Evolutionary conservation across 2,113 vertebrate genomes (phyloP), one percentile per base, ranked within the genome.

Genomic region (Phalacrocorax aristotelis): DNA sequence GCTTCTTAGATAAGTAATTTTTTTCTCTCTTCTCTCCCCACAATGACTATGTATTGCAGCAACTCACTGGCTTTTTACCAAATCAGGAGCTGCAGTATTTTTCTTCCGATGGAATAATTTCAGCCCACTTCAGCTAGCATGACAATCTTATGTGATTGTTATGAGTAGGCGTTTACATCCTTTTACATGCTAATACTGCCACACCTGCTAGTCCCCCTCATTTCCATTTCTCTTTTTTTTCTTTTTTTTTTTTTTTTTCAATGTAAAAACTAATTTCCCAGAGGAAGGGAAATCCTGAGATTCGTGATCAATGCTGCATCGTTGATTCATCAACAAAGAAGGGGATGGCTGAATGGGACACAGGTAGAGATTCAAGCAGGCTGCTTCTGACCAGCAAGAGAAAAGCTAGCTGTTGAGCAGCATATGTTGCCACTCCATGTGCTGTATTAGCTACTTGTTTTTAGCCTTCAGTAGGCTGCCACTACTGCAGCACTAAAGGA

Each of bases 51-150:
- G 97, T 97, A 98, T 98, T 98, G 98, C 98, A 98, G 98, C 98
- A 98, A 97, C 97, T 95, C 97, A 97, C 96, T 98, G 98, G 98
- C 98, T 98, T 97, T 97, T 97, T 97, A 98, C 98, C 98, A 98
- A 97, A 98, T 97, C 96, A 70, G 95, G 97, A 98, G 97, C 98
- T 98, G 98, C 98, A 98, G 98, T 97, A 92, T 98, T 98, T 97
- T 97, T 96, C 97, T 98, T 97, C 95, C 79, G 96, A 97, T 95
- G 97, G 97, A 98, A 98, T 97, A 97, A 98, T 98, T 97, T 97
- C 98, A 97, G 95, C 98, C 97, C 98, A 97, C 97, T 98, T 97
- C 96, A 97, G 97, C 97, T 98, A 95, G 96, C 97, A 97, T 97
- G 97, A 98, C 98, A 98, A 96, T 98, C 98, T 97, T 97, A 95